Evolutionary conservation across 1,140 invertebrate genomes (phyloP).

Genomic region (Leptinotarsa defecta): DNA sequence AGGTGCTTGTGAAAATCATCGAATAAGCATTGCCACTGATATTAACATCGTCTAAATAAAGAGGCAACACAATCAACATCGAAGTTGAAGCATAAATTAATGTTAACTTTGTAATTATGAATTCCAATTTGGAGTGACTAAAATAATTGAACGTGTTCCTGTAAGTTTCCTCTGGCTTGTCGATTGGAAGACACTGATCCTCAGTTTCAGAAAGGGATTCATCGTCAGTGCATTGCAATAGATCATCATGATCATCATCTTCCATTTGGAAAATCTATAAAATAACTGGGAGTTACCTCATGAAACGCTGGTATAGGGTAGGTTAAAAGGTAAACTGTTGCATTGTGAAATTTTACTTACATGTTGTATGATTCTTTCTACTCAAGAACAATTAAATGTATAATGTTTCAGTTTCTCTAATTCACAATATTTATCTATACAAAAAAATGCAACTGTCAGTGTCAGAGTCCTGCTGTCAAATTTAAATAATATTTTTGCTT

Average conservation of each 20-base stretch:
- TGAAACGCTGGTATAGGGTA: no score
- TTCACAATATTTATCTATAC: no score
- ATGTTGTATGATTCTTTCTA: no score
- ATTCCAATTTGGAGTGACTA: constrained; percentile 48
- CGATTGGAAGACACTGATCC: constrained; percentile 42
- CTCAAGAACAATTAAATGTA: no score
- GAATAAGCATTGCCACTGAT: constrained; percentile 46
- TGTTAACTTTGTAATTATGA: constrained; percentile 41
- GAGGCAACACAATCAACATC: constrained; percentile 48
- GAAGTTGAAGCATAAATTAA: constrained; percentile 45
- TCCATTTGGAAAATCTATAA: constrained; percentile 18
- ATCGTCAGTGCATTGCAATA: constrained; percentile 44
- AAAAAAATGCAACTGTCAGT: no score
- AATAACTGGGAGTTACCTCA: background rate
- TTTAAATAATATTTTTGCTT: no score
- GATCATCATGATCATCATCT: constrained; percentile 46
- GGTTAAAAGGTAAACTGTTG: no score
- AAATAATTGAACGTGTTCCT: constrained; percentile 28
- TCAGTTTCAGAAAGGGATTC: constrained; percentile 45
- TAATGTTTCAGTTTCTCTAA: no score
- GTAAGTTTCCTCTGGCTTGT: constrained; percentile 35
- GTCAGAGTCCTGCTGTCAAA: no score
- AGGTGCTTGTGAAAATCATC: constrained; percentile 44
- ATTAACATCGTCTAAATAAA: constrained; percentile 48
- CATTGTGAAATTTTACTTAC: no score